Evolutionary conservation across 2,113 vertebrate species (phyloP).

Genomic region (Anser cygnoides): DNA sequence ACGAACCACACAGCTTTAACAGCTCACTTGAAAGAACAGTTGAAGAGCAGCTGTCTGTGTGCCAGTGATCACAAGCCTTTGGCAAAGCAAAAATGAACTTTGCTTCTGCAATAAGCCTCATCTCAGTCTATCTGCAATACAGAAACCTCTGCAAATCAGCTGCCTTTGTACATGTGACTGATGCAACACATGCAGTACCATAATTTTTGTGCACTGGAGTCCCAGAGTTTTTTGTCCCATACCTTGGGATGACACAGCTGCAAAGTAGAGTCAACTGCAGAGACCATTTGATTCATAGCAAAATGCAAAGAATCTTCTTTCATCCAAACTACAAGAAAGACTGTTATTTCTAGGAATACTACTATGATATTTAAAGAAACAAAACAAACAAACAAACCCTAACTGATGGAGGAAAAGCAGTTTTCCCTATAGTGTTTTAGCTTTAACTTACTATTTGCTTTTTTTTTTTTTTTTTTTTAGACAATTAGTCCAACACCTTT

Average conservation of each 20-base stretch:
- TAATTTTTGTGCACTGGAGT: neutral
- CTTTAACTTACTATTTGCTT: no score
- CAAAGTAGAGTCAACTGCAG: neutral
- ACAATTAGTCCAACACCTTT: no score
- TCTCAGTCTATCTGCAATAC: fast-evolving
- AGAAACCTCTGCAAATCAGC: neutral
- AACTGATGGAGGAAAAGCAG: neutral
- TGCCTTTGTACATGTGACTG: neutral
- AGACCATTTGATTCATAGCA: neutral
- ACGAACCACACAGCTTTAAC: neutral
- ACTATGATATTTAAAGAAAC: neutral
- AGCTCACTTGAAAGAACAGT: neutral
- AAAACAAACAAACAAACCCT: neutral
- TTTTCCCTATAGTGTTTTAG: neutral
- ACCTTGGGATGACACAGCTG: neutral
- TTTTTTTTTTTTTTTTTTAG: no score
- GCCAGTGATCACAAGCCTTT: neutral
- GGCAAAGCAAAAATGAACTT: neutral
- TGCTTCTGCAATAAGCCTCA: neutral
- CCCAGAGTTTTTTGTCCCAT: neutral
- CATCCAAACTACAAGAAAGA: neutral
- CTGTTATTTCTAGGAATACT: neutral
- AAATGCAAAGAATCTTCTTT: neutral
- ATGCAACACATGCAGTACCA: neutral
- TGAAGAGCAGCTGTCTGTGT: neutral